Conservation (phyloP, 1,140 invertebrate genomes). For the Ditylenchus dipsaci region DNA sequence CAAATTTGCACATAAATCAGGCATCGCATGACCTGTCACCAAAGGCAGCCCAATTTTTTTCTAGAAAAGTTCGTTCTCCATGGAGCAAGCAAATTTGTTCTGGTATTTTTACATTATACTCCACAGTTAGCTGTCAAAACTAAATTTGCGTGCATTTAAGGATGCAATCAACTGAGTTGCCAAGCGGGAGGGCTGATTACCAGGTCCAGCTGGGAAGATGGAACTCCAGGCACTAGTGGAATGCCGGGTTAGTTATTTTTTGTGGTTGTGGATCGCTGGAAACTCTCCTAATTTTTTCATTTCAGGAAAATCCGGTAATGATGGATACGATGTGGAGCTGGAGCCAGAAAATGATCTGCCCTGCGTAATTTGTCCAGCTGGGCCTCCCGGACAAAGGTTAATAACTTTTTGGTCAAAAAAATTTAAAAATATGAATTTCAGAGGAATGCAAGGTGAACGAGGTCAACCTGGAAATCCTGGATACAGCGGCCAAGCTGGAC, state of each 20-base stretch:
- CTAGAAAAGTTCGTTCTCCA: slow-evolving; percentile 27
- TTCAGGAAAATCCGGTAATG: slow-evolving; percentile 33
- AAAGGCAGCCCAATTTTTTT: slow-evolving; percentile 16
- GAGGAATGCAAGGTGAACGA: slow-evolving; percentile 44
- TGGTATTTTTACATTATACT: slow-evolving; percentile 6
- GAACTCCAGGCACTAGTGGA: slow-evolving; percentile 18
- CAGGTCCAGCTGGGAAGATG: slow-evolving; percentile 41
- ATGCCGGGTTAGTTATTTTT: not conserved
- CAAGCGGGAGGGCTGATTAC: slow-evolving; percentile 33
- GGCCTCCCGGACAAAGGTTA: slow-evolving; percentile 42
- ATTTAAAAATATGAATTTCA: slow-evolving; percentile 16
- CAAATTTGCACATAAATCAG: slow-evolving; percentile 21
- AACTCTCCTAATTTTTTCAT: too few relatives aligned
- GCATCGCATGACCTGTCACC: not conserved
- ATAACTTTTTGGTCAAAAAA: not conserved
- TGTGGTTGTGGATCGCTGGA: too few relatives aligned
- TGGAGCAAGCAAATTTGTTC: slow-evolving; percentile 35
- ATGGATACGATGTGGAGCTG: slow-evolving; percentile 44
- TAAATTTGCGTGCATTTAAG: slow-evolving; percentile 13
- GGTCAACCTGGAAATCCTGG: slow-evolving; percentile 30
- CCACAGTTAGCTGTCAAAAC: too few relatives aligned
- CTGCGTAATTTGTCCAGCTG: slow-evolving; percentile 49
- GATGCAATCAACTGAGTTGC: slow-evolving; percentile 25
- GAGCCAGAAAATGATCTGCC: slow-evolving; percentile 46
- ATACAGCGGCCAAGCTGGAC: slow-evolving; percentile 23